A percentile compares a stretch with the other conserved stretches of the same genome.
Conservation (phyloP, 2,888 invertebrate species). For the Watsonalla cultraria region DNA sequence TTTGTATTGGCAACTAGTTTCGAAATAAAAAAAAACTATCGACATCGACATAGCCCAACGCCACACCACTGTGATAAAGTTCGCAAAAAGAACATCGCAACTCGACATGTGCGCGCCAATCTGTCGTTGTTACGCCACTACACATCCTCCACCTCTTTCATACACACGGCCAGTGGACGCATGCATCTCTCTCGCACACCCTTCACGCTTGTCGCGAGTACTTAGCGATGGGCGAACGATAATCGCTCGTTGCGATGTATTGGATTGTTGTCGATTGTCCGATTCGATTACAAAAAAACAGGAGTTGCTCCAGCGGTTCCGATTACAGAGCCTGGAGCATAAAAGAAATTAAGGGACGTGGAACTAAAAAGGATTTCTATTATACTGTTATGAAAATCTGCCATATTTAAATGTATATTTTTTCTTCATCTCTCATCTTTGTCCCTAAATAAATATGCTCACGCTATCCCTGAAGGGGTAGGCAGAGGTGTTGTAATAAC, state of each 20-base stretch:
- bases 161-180: constrained; percentile 10
- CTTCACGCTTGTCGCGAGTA: constrained; percentile 57
- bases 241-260: constrained; percentile 61
- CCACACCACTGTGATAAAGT: constrained; percentile 29
- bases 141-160: constrained; percentile 37
- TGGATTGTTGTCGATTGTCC: constrained; percentile 66
- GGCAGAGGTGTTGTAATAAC: too few relatives aligned
- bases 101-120: constrained; percentile 77
- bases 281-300: constrained; percentile 51
- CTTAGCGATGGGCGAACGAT: constrained; percentile 61
- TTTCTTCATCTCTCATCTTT: too few relatives aligned
- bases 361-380: too few relatives aligned
- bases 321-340: constrained; percentile 24
- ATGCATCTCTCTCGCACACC: constrained; percentile 38
- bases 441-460: too few relatives aligned
- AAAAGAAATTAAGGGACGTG: too few relatives aligned
- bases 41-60: constrained; percentile 26
- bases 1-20: too few relatives aligned
- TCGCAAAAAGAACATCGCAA: constrained; percentile 74
- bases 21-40: constrained; percentile 3
- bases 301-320: constrained; percentile 27
- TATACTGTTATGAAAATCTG: too few relatives aligned
- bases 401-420: too few relatives aligned
- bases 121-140: constrained; percentile 70
- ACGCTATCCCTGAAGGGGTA: too few relatives aligned